phyloP scores from a whole-genome alignment of 2,797 vertebrate genomes.

The Xenopus petersii region DNA sequence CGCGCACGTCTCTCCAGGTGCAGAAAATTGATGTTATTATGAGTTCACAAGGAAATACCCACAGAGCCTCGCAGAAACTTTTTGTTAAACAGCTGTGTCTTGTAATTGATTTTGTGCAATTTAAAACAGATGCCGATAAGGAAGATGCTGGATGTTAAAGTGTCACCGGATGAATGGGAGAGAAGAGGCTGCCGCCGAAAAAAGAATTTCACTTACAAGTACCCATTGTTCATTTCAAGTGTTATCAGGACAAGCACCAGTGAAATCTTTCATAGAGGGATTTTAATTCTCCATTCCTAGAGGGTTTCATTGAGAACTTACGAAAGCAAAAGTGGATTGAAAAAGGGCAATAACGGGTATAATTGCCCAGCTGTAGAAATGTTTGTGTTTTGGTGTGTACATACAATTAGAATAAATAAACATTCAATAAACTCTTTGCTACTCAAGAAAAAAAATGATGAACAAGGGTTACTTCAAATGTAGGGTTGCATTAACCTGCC shows the following conservation, averaged over 20 bases:
- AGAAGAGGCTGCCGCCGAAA: constrained; percentile 61
- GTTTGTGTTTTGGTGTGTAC: too few relatives aligned
- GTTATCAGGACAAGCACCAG: constrained; percentile 69
- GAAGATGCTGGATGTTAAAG: constrained; percentile 60
- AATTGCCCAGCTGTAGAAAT: too few relatives aligned
- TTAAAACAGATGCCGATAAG: constrained; percentile 67
- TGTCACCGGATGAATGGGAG: constrained; percentile 61
- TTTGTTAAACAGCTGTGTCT: constrained; percentile 72
- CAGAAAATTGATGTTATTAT: constrained; percentile 73
- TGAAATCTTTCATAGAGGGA: constrained; percentile 49
- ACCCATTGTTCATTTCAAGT: constrained; percentile 63
- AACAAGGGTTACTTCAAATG: too few relatives aligned
- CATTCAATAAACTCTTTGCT: too few relatives aligned
- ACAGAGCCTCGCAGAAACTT: constrained; percentile 64
- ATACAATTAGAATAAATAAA: too few relatives aligned
- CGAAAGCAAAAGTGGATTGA: background rate
- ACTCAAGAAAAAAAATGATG: too few relatives aligned
- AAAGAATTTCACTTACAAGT: constrained; percentile 65
- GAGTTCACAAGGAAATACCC: constrained; percentile 72
- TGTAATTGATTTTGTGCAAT: constrained; percentile 74
- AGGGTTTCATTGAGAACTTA: constrained; percentile 1
- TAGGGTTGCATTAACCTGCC: too few relatives aligned
- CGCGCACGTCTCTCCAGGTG: constrained; percentile 68
- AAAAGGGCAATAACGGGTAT: background rate
- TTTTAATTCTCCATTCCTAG: constrained; percentile 4